Evolutionary conservation across 2,797 vertebrate species (phyloP).

Genomic region (Premnoplex brunnescens): DNA sequence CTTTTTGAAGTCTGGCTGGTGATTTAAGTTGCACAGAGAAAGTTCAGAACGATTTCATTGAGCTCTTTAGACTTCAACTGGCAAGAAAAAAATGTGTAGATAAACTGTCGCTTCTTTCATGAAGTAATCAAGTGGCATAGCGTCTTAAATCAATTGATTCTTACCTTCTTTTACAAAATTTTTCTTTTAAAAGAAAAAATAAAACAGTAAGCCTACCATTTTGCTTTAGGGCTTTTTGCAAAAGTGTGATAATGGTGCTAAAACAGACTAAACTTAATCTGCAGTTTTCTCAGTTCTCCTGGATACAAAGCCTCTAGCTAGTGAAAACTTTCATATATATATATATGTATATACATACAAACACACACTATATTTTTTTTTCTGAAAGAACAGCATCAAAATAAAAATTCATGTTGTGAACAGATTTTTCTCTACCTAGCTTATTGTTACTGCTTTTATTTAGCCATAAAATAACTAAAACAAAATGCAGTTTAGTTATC

Average conservation of each 20-base stretch:
- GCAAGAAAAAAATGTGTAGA: background rate
- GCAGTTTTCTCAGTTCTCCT: background rate
- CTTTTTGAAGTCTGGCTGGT: background rate
- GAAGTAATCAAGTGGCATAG: background rate
- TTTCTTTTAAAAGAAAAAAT: background rate
- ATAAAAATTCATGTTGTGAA: background rate
- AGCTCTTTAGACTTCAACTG: background rate
- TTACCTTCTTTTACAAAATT: background rate
- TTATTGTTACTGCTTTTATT: background rate
- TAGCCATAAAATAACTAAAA: background rate
- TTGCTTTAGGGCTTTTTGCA: background rate
- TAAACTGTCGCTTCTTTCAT: background rate
- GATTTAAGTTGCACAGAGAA: background rate
- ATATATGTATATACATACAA: no score
- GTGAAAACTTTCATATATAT: background rate
- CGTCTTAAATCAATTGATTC: background rate
- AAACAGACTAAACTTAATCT: background rate
- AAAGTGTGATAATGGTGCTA: background rate
- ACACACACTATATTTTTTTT: no score
- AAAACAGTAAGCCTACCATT: background rate
- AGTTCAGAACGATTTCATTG: background rate
- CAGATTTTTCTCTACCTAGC: background rate
- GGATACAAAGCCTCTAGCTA: background rate
- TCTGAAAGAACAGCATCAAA: background rate
- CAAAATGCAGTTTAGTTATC: background rate